A percentile compares a stretch with the other conserved stretches of the same genome.
Evolutionary conservation across 2,113 vertebrate genomes (phyloP).

Genomic region (Crotalus viridis): DNA sequence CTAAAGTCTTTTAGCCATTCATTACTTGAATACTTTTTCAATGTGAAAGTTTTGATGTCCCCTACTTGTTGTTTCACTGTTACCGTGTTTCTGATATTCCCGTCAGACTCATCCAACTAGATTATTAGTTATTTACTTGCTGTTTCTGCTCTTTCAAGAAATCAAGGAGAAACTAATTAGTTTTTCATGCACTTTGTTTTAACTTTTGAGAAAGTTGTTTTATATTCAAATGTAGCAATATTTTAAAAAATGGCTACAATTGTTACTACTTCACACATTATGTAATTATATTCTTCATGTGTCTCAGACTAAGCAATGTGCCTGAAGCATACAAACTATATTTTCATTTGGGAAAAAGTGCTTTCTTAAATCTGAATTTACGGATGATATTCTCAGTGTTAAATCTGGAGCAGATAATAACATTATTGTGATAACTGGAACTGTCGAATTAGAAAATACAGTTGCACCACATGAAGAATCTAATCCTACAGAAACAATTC

Average conservation of each 20-base stretch:
- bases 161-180: background rate
- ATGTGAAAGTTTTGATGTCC: too few species aligned
- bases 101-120: background rate
- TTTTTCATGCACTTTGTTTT: background rate
- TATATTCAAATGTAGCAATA: background rate
- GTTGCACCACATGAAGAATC: background rate
- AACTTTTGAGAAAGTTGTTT: background rate
- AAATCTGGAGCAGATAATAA: background rate
- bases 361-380: background rate
- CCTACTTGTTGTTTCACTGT: too few species aligned
- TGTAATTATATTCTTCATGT: background rate
- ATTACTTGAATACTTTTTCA: too few species aligned
- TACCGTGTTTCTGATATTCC: background rate
- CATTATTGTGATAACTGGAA: background rate
- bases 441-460: background rate
- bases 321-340: background rate
- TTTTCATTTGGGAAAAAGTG: background rate
- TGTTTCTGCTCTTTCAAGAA: background rate
- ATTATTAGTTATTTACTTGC: background rate
- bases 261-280: background rate
- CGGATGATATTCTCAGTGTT: background rate
- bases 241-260: too few species aligned
- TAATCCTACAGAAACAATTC: background rate
- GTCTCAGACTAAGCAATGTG: background rate
- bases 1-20: too few species aligned